Conservation (phyloP, 2,888 invertebrate species). For the Rutpela maculata region DNA sequence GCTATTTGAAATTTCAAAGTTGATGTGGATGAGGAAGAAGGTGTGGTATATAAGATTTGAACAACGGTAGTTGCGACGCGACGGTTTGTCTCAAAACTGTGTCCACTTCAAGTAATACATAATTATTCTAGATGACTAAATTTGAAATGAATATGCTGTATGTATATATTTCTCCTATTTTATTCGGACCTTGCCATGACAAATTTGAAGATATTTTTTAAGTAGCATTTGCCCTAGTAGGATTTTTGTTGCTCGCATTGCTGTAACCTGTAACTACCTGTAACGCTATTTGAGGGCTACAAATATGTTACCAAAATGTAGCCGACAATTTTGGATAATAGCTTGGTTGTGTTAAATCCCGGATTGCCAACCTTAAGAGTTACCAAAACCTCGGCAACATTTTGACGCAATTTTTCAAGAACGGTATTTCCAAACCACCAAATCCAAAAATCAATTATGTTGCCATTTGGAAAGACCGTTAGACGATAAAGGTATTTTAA, state of each 20-base stretch:
- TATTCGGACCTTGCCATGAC: too few species aligned
- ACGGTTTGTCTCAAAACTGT: too few species aligned
- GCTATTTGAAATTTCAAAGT: too few species aligned
- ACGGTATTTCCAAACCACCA: neutral
- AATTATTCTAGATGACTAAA: too few species aligned
- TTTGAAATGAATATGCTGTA: too few species aligned
- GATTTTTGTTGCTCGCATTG: neutral
- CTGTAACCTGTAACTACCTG: neutral
- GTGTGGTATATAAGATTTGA: too few species aligned
- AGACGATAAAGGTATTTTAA: slow-evolving; percentile 27
- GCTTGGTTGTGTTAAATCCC: neutral
- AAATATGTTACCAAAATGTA: neutral
- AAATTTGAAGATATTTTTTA: neutral
- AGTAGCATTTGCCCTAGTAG: neutral
- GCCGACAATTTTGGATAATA: neutral
- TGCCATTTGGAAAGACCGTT: slow-evolving; percentile 21
- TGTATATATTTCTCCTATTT: too few species aligned
- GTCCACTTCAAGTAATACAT: too few species aligned
- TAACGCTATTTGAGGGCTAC: neutral
- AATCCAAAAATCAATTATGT: slow-evolving; percentile 23
- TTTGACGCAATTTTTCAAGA: neutral
- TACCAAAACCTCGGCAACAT: neutral
- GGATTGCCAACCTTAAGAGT: neutral
- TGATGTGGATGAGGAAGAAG: too few species aligned
- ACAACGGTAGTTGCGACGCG: too few species aligned